Base-by-base conservation (phyloP, 2,888 invertebrate species). In the Chrysina gloriosa region DNA sequence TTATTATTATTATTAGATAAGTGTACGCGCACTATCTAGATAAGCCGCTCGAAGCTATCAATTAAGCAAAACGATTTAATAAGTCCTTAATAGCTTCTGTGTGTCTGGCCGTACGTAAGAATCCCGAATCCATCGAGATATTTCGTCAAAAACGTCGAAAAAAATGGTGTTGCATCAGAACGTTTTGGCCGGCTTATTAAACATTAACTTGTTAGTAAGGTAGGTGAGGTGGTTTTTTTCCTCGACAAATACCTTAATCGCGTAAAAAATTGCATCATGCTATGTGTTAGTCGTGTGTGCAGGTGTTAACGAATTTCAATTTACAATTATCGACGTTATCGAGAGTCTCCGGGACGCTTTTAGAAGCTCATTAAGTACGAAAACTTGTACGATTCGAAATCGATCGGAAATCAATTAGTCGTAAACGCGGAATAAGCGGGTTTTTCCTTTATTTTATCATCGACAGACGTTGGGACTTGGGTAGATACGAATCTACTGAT, bases 171-270 rank as follows among this genome's bases (percentile, higher is more conserved):
- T 58, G 25, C 25, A 58, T 25, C 23, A 39, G 31, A 58, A 42
- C 23, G 25, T 11, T 11, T 58, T 58, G 16, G 39, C 58, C 11
- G 42, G 58, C 23, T 58, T 58, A 39, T 58, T 58, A 25, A 58
- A 58, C 25, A 39, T 58, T 36, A 58, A 58, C 9, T 58, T 58
- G 42, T 31, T 58, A 23, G 58, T 58, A 23, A 58, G 58, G 58
- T 58, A 39, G 31, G 58, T 39, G 6, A 58, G 27, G 11, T 50
- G 21, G n/a, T n/a, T 27, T 50, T 29, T 50, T 50, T 50, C 27
- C 21, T 2, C 14, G 6, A 29, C 29, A 50, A 50, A 50, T 50
- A 50, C 50, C 50, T 50, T 50, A 29, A 50, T 29, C 27, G 16
- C 9, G 7, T n/a, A 50, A 50, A 50, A 50, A 50, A 29, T 50